Base-by-base conservation (phyloP, 2,797 vertebrate genomes). In the Enteromius anoplus region DNA sequence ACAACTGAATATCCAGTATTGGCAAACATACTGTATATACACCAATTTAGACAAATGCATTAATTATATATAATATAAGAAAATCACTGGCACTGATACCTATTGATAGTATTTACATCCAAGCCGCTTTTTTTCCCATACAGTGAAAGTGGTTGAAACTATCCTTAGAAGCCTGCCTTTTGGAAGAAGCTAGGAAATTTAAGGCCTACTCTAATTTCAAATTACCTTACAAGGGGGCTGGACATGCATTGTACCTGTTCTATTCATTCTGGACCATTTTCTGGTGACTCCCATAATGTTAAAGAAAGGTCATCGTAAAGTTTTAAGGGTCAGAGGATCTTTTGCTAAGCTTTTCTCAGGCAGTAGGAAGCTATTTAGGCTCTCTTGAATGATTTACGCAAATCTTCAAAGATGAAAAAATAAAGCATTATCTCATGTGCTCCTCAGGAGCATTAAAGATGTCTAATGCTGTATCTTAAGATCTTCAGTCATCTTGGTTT, bases 401-500 rank as follows among this genome's bases (percentile, higher is more conserved):
- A 76, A 76, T 55, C 47, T 76, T 76, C n/a, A 82, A 10, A 37
- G 70, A 47, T 23, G 2, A 53, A 49, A 51, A 68, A 26, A 75
- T 42, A 75, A 82, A 53, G 49, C 6, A n/a, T 37, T 68, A 82
- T 76, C 47, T 49, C 40, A 62, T 78, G 49, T 83, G 26, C 51
- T 78, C 29, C 66, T 49, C 42, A 26, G 32, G 65, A 78, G 53
- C 82, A 78, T 83, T 78, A 71, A 78, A 78, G 29, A 71, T 69
- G 64, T 83, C 75, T 78, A 78, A 71, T 40, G 51, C 55, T 53
- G 29, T 71, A 78, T 78, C 66, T 71, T 60, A 40, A 83, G 81
- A 62, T 78, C 81, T 76, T 82, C 19, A 82, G 81, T 82, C 81
- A 82, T 82, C 45, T 37, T 78, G 75, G 47, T 85, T 78, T 78